phyloP scores from a whole-genome alignment of 2,797 vertebrate genomes.

The Crocodylus rhombifer region DNA sequence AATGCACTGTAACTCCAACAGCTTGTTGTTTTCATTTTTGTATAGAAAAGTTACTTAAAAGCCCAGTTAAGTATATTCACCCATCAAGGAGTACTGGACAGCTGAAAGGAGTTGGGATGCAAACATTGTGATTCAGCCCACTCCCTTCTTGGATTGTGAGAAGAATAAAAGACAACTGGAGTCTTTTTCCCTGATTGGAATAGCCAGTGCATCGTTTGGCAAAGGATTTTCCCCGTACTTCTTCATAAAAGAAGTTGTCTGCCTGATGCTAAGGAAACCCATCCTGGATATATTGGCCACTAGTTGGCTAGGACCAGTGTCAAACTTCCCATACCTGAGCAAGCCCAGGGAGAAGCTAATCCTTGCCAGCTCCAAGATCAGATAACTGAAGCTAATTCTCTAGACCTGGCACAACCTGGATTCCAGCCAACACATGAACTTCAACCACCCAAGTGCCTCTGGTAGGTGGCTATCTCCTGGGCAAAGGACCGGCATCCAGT shows the following conservation, averaged over 20 bases:
- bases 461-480: too few relatives aligned
- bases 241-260: neutral
- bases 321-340: too few relatives aligned
- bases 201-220: neutral
- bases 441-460: too few relatives aligned
- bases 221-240: neutral
- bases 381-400: too few relatives aligned
- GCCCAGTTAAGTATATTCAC: neutral
- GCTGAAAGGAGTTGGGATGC: neutral
- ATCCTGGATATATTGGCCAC: neutral
- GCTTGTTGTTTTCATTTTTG: neutral
- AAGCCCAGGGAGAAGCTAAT: too few relatives aligned
- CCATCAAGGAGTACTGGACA: neutral
- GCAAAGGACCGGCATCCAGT: too few relatives aligned
- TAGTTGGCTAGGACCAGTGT: too few relatives aligned
- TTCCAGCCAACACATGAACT: too few relatives aligned
- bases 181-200: accelerated
- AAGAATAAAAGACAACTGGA: neutral
- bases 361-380: too few relatives aligned
- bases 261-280: neutral
- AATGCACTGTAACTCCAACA: constrained; percentile 31
- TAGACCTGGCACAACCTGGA: too few relatives aligned
- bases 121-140: neutral
- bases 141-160: neutral
- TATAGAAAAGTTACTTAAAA: constrained; percentile 26